Percentiles rank a stretch among this genome's conserved stretches.
Evolutionary conservation across 1,140 invertebrate genomes (phyloP).

Genomic region (Cecropterus lyciades): DNA sequence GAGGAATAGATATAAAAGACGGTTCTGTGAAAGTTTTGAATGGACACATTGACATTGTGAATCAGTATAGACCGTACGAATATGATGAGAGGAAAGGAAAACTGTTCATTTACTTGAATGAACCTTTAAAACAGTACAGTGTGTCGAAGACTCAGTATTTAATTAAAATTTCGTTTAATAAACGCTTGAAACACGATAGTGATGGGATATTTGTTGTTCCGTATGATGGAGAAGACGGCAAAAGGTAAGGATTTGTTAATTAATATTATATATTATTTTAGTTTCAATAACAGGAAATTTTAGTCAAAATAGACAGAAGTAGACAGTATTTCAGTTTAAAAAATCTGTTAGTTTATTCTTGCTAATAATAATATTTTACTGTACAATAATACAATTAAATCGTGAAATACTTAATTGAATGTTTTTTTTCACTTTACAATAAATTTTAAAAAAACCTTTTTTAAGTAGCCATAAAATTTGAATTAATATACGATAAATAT

Average conservation of each 20-base stretch:
- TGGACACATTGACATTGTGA: slow-evolving; percentile 58
- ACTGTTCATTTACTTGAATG: slow-evolving; percentile 64
- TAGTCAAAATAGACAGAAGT: no score
- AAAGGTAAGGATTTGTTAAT: slow-evolving; percentile 54
- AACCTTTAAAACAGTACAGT: slow-evolving; percentile 64
- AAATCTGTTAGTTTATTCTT: no score
- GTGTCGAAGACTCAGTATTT: slow-evolving; percentile 55
- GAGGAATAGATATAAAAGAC: slow-evolving; percentile 60
- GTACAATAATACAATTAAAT: no score
- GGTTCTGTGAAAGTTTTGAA: slow-evolving; percentile 59
- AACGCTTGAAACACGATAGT: slow-evolving; percentile 51
- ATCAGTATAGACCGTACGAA: slow-evolving; percentile 59
- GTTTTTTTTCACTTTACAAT: no score
- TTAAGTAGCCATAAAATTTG: no score
- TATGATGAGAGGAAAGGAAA: slow-evolving; percentile 60
- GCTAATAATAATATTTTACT: no score
- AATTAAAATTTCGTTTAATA: slow-evolving; percentile 63
- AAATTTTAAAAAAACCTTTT: no score
- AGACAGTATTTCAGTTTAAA: no score
- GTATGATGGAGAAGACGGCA: slow-evolving; percentile 53
- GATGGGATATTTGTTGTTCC: slow-evolving; percentile 61
- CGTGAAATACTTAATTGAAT: no score
- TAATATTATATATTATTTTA: no score
- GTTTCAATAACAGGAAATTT: no score
- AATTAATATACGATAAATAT: no score